A percentile compares a stretch with the other conserved stretches of the same genome.
phyloP scores from a whole-genome alignment of 2,888 invertebrate species.

The Heliconius charithonia region DNA sequence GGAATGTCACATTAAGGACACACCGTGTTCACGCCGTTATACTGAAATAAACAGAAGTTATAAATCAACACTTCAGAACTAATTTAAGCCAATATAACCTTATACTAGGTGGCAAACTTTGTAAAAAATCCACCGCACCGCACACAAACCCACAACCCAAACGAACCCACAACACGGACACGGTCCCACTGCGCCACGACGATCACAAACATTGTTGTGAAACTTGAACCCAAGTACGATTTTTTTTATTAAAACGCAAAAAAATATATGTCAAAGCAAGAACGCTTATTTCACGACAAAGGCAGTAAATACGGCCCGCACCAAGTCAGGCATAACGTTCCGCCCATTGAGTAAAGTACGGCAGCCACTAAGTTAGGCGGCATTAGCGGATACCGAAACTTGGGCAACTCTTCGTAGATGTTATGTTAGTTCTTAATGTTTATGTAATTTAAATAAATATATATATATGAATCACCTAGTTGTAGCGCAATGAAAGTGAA shows the following conservation, averaged over 20 bases:
- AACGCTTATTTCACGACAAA: conserved; percentile 39
- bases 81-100: neutral
- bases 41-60: neutral
- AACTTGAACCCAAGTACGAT: conserved; percentile 6
- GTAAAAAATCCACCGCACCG: no score
- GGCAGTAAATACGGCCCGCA: conserved; percentile 40
- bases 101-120: neutral
- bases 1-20: neutral
- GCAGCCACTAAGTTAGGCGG: conserved; percentile 30
- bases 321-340: conserved; percentile 38
- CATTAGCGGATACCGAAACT: conserved; percentile 23
- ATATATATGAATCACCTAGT: conserved; percentile 33
- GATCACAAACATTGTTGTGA: no score
- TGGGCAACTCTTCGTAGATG: conserved; percentile 21
- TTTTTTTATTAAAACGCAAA: conserved; percentile 26
- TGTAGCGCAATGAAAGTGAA: no score
- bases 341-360: conserved; percentile 36
- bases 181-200: no score
- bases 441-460: neutral
- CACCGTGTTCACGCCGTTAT: neutral
- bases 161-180: no score
- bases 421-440: conserved; percentile 12
- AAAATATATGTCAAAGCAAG: conserved; percentile 36
- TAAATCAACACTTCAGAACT: neutral
- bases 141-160: no score